Evolutionary conservation across 53 echinoderm and acorn worm species (phyloP), one percentile per base, ranked within the genome.

Genomic region (Henricia sp.): DNA sequence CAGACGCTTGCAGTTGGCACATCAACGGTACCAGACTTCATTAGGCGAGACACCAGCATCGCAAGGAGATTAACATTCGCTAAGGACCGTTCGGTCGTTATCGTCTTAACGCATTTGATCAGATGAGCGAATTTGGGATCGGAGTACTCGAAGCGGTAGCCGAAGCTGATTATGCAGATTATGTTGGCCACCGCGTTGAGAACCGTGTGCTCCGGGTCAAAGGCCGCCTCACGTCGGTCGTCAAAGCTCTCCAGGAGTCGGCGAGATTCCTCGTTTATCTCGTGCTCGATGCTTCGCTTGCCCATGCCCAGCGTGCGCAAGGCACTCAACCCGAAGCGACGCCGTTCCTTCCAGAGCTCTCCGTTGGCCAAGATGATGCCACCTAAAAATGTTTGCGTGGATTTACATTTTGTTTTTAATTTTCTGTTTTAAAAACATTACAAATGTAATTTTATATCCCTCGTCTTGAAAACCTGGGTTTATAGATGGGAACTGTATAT

Each of bases 261-360:
- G 20, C 83, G 69, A n/a, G 95, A 90, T 51, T 95, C 92, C 21
- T 95, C 92, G 48, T 88, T 89, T 52, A 95, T 92, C 8, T 82
- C 50, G 54, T 74, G 33, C 80, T 92, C 90, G n/a, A 93, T 64
- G 70, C 91, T 90, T 59, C 74, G 74, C 80, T 92, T 87, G 19
- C 95, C 95, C 56, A 93, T 90, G 59, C 95, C 95, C 34, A 95
- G 93, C 50, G 87, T 90, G 39, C 93, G 85, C 26, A 95, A 54
- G n/a, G 92, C 95, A 32, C 70, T 56, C 74, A 93, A 50, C 35
- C 82, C 87, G 48, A 92, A 95, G 29, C 92, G 93, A 14, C 95
- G 91, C 23, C 88, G 78, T 33, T 95, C 93, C 56, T 89, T 91
- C 91, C 93, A 95, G 1, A 70, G 51, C 17, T 74, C 80, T 11